A percentile compares a stretch with the other conserved stretches of the same genome.
phyloP scores from a whole-genome alignment of 2,888 invertebrate genomes.

The Drosophila fungiperda region DNA sequence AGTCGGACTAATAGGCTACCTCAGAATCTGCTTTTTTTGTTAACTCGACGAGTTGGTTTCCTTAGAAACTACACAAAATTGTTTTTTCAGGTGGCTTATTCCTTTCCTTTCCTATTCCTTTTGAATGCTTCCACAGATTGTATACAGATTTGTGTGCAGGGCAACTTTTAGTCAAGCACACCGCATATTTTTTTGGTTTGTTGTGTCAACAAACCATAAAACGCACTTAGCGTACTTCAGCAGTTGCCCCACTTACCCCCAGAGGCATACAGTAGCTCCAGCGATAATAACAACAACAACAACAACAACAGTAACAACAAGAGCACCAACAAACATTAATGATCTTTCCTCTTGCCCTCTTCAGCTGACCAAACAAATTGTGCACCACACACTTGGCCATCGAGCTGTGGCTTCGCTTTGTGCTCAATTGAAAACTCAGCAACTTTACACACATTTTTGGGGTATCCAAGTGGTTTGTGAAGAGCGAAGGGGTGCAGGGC shows the following conservation, averaged over 20 bases:
- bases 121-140: background rate
- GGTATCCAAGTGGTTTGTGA: slow-evolving; percentile 20
- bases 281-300: slow-evolving; percentile 8
- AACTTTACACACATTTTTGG: slow-evolving; percentile 63
- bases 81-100: background rate
- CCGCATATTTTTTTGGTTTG: slow-evolving; percentile 1
- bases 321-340: slow-evolving; percentile 18
- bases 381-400: slow-evolving; percentile 21
- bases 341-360: background rate
- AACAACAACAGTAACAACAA: background rate
- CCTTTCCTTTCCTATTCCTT: background rate
- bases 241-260: slow-evolving; percentile 6
- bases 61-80: background rate
- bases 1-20: background rate
- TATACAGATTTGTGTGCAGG: background rate
- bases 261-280: background rate
- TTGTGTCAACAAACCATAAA: slow-evolving; percentile 68
- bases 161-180: slow-evolving; percentile 4
- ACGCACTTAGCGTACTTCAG: slow-evolving; percentile 61
- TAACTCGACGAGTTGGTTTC: background rate
- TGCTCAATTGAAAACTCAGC: slow-evolving; percentile 76
- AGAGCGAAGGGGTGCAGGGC: no score
- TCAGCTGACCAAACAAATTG: slow-evolving; percentile 71
- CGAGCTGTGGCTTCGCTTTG: slow-evolving; percentile 42
- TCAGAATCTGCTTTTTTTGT: background rate